Percentiles rank a stretch among this genome's conserved stretches.
Conservation (phyloP, 2,113 vertebrate species). For the Elgaria multicarinata region DNA sequence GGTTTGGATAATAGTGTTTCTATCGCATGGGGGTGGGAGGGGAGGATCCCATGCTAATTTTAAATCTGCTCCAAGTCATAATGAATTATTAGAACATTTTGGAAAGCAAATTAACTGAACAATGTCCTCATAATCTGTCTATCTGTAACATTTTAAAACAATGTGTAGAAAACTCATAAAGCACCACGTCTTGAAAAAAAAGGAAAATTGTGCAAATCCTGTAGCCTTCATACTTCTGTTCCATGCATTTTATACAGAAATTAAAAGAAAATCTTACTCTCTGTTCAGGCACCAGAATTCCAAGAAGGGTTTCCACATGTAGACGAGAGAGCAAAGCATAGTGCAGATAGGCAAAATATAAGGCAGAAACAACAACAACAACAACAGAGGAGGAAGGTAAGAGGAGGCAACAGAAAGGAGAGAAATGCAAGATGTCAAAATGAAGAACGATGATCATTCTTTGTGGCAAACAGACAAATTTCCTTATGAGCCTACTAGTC, state of each 20-base stretch:
- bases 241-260: constrained; percentile 48
- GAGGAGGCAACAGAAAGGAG: background rate
- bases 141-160: background rate
- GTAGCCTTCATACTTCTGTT: background rate
- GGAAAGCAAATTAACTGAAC: background rate
- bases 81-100: constrained; percentile 8
- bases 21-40: background rate
- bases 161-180: background rate
- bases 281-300: constrained; percentile 61
- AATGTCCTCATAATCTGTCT: background rate
- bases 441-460: background rate
- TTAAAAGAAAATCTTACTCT: constrained; percentile 68
- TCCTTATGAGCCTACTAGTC: background rate
- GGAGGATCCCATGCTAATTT: background rate
- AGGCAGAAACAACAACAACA: background rate
- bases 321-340: background rate
- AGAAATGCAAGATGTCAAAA: background rate
- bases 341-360: background rate
- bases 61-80: background rate
- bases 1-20: background rate
- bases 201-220: constrained; percentile 20
- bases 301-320: constrained; percentile 30
- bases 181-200: background rate
- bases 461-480: background rate
- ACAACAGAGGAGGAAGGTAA: background rate